These are phyloP conservation scores for Ceriagrion tenellum DNA, from an alignment of 2,888 invertebrate genomes.

Conservation along the genomic window DNA sequence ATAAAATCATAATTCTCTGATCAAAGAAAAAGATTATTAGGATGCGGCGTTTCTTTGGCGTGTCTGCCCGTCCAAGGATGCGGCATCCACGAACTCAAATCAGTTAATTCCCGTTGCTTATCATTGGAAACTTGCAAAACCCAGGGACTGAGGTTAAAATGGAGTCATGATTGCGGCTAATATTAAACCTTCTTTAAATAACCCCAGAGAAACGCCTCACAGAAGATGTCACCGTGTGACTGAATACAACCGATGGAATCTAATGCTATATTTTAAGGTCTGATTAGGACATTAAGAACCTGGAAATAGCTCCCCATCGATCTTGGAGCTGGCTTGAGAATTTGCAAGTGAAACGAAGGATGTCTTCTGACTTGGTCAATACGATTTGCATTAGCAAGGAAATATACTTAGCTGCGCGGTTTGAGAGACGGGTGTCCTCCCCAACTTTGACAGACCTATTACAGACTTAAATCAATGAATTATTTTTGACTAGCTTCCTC, in stretches of 20 bases:
- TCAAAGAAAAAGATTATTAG: too few species aligned
- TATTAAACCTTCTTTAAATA: not conserved
- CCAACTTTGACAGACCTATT: not conserved
- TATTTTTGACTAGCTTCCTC: too few species aligned
- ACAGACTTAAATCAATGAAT: not conserved
- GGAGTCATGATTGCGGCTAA: not conserved
- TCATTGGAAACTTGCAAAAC: not conserved
- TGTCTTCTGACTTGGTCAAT: not conserved
- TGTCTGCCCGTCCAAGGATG: not conserved
- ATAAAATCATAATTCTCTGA: not conserved
- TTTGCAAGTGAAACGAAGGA: not conserved
- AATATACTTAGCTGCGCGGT: not conserved
- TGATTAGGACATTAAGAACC: not conserved
- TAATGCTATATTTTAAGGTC: slow-evolving; percentile 16
- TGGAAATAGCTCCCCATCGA: not conserved
- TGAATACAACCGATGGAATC: not conserved
- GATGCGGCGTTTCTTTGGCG: not conserved
- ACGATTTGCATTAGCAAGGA: not conserved
- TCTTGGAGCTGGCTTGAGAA: not conserved
- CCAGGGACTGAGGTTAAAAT: not conserved
- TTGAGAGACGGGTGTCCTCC: not conserved
- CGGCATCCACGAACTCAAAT: not conserved
- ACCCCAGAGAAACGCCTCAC: not conserved
- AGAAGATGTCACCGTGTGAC: not conserved
- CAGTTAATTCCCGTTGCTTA: not conserved